phyloP scores from a whole-genome alignment of 2,113 vertebrate genomes.

The Dasyurus viverrinus region DNA sequence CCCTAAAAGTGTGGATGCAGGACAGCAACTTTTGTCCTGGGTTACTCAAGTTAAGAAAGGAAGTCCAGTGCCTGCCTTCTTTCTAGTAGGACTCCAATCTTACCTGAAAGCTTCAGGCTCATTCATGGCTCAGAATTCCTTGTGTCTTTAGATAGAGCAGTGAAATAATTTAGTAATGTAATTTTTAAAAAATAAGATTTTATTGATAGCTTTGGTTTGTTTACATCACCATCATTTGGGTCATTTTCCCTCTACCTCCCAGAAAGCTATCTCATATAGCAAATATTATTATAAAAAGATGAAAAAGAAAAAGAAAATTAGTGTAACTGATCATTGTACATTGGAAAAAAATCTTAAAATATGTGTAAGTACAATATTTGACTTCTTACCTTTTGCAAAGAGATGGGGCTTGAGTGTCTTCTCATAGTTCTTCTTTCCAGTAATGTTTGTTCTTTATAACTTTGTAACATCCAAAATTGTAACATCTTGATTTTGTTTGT shows the following conservation, averaged over 20 bases:
- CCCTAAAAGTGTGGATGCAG: neutral
- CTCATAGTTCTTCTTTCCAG: neutral
- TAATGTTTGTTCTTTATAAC: neutral
- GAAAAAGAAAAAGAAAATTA: neutral
- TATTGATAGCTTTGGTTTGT: neutral
- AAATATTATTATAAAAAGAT: neutral
- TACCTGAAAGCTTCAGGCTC: neutral
- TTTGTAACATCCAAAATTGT: neutral
- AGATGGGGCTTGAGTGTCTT: neutral
- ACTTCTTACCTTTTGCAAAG: neutral
- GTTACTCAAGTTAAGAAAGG: neutral
- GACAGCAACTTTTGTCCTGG: neutral
- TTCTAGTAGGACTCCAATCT: neutral
- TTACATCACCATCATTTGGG: neutral
- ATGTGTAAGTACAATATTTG: neutral
- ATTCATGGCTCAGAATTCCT: neutral
- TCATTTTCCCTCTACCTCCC: neutral
- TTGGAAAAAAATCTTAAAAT: neutral
- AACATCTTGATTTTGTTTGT: neutral
- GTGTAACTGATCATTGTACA: neutral
- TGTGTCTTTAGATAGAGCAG: neutral
- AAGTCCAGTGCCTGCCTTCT: neutral
- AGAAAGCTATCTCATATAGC: neutral
- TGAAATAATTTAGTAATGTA: neutral
- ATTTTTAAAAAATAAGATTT: neutral